Conservation (phyloP, 2,113 vertebrate species). For the Datnioides undecimradiatus region DNA sequence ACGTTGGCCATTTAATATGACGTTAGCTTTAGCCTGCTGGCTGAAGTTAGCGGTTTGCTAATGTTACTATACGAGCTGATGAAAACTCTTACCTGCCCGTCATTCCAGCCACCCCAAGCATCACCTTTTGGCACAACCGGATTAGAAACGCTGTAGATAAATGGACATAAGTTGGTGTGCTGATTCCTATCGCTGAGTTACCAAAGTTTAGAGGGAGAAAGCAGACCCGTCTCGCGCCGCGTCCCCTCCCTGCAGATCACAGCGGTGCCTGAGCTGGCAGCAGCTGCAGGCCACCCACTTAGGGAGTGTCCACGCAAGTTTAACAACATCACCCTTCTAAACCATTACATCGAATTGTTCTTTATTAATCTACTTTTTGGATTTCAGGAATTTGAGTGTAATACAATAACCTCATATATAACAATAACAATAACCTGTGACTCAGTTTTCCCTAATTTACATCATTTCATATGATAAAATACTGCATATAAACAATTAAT, state of each 20-base stretch:
- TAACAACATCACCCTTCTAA: neutral
- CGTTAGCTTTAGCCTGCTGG: slow-evolving; percentile 47
- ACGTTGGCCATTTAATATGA: neutral
- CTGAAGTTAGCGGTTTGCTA: neutral
- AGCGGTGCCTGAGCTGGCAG: neutral
- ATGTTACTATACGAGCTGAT: no score
- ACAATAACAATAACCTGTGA: no score
- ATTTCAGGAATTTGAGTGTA: no score
- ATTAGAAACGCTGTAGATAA: neutral
- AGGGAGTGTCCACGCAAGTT: slow-evolving; percentile 1
- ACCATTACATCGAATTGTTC: neutral
- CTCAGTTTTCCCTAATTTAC: no score
- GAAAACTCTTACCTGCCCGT: slow-evolving; percentile 79
- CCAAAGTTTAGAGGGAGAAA: neutral
- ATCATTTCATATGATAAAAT: no score
- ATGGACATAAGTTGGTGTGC: neutral
- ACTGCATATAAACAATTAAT: no score
- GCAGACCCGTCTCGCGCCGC: neutral
- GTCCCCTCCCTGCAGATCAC: slow-evolving; percentile 3
- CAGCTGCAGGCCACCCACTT: neutral
- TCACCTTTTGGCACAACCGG: slow-evolving; percentile 55
- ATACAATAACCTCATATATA: no score
- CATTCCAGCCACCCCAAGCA: slow-evolving; percentile 84
- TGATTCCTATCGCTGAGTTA: neutral
- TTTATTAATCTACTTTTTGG: no score